Evolutionary conservation across 2,797 vertebrate species (phyloP), one percentile per base, ranked within the genome.

Genomic region (Darevskia nairensis): DNA sequence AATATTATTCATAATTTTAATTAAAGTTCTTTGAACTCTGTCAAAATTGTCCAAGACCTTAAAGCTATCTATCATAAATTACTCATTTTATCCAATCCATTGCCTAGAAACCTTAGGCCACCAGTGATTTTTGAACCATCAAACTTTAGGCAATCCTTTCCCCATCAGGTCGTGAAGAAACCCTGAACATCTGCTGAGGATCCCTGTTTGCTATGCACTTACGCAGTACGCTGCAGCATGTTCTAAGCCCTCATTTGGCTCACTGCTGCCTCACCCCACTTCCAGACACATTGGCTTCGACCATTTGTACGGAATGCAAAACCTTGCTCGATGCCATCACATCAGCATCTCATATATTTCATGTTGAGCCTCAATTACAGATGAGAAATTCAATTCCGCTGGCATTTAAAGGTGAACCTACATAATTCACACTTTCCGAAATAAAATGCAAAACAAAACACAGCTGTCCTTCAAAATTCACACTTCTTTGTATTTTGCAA

Each of bases 1-100:
- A 84, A 93, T 25, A 75, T 85, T 91, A 88, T 46, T 2, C 23
- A 80, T 87, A 46, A 87, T 93, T 94, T 87, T 82, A 91, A 86
- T 89, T 6, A 2, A 90, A 90, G 85, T 87, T n/a, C 50, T 77
- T 64, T 89, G 91, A 76, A 86, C 59, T 74, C 69, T 86, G 75
- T 84, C 93, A 84, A 82, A 82, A 71, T 80, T 21, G 19, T 78
- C 39, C 2, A 32, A 66, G 64, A 87, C 74, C 85, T 71, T 35
- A 35, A 35, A 35, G 35, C 35, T 35, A 35, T 35, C 35, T 35
- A 35, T 35, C 35, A 35, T 35, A 35, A 35, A 35, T 35, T 35
- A 35, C 35, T 35, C 35, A 35, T 35, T 35, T 35, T 35, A 35
- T 35, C 35, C 35, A 35, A 35, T 35, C 35, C 35, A 2, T 35